Conservation (phyloP, 2,888 invertebrate species). For the Cybosia mesomella region DNA sequence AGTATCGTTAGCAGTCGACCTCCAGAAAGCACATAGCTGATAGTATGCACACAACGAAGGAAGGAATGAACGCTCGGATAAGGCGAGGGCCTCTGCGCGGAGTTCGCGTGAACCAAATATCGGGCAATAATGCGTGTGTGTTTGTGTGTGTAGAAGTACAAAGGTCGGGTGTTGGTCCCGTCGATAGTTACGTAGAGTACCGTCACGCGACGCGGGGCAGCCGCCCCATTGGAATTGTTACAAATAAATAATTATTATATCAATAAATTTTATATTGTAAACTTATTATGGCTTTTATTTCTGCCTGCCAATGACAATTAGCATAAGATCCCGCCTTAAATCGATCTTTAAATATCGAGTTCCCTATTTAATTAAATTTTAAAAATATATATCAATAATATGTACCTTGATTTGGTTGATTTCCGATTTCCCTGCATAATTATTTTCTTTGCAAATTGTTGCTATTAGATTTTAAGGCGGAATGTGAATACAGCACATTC, state of each 20-base stretch:
- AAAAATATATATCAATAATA: no score
- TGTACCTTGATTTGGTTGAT: no score
- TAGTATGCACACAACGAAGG: background rate
- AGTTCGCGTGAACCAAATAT: slow-evolving; percentile 59
- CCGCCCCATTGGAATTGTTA: slow-evolving; percentile 76
- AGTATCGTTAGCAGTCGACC: no score
- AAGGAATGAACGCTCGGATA: background rate
- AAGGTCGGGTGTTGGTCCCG: slow-evolving; percentile 58
- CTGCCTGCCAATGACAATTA: background rate
- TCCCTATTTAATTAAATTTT: no score
- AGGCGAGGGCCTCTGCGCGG: slow-evolving; percentile 49
- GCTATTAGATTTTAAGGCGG: no score
- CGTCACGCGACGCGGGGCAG: slow-evolving; percentile 55
- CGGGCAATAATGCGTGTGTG: slow-evolving; percentile 63
- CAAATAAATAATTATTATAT: slow-evolving; percentile 83
- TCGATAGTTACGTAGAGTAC: slow-evolving; percentile 47
- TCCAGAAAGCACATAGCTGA: background rate
- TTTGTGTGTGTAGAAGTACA: slow-evolving; percentile 68
- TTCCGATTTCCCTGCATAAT: no score
- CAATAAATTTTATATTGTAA: slow-evolving; percentile 85
- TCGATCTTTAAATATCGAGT: no score
- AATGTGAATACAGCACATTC: no score
- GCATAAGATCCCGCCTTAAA: background rate
- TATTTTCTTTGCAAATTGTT: no score
- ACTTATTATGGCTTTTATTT: slow-evolving; percentile 50